A percentile compares a stretch with the other conserved stretches of the same genome.
Evolutionary conservation across 2,888 invertebrate species (phyloP).

Genomic region (Agrotis ipsilon): DNA sequence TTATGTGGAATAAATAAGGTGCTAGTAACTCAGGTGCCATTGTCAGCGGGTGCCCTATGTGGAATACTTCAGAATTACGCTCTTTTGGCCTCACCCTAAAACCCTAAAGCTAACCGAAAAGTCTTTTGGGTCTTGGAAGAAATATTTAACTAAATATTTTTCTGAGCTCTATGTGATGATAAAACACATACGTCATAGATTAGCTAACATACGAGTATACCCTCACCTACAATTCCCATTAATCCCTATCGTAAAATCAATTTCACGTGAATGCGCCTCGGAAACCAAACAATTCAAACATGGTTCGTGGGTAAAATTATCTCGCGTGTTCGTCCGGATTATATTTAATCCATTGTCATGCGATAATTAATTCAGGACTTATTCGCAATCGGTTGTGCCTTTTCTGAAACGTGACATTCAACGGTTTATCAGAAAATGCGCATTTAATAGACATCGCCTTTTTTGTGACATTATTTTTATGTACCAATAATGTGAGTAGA

Average conservation of each 20-base stretch:
- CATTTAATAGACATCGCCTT: slow-evolving; percentile 4
- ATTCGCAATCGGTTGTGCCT: slow-evolving; percentile 31
- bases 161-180: slow-evolving; percentile 22
- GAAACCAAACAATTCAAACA: slow-evolving; percentile 24
- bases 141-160: not conserved
- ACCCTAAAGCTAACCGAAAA: not conserved
- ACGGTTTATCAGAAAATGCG: slow-evolving; percentile 19
- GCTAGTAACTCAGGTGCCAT: too few relatives aligned
- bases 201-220: slow-evolving; percentile 36
- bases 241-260: slow-evolving; percentile 14
- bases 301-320: slow-evolving; percentile 42
- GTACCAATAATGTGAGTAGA: too few relatives aligned
- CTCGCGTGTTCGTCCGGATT: slow-evolving; percentile 31
- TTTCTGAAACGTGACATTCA: slow-evolving; percentile 32
- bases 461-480: not conserved
- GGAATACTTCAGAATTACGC: too few relatives aligned
- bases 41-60: too few relatives aligned
- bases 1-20: too few relatives aligned
- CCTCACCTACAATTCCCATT: slow-evolving; percentile 25
- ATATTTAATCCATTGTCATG: slow-evolving; percentile 48
- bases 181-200: slow-evolving; percentile 39
- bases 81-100: too few relatives aligned
- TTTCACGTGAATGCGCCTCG: slow-evolving; percentile 24
- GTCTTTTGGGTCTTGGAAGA: not conserved
- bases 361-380: slow-evolving; percentile 52